Base-by-base conservation (phyloP, 2,797 vertebrate species). In the Typhlichthys subterraneus region DNA sequence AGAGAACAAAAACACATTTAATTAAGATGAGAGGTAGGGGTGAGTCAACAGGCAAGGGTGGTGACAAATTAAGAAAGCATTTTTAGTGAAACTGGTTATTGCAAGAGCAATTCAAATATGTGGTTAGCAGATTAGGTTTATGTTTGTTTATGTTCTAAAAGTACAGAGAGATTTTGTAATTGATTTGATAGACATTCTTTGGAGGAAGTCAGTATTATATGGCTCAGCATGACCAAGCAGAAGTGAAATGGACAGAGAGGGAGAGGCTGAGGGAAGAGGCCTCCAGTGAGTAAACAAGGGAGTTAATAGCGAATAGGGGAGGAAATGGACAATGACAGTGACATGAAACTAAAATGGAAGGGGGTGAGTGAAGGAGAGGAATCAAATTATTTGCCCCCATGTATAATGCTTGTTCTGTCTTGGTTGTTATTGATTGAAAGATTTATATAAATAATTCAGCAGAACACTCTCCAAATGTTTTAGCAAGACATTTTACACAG, bases 381-480 rank as follows among this genome's bases (percentile, higher is more conserved):
- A 89, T 89, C 81, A 61, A 58, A 75, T 77, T 83, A 83, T 88
- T 87, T 86, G 84, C 63, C 23, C 23, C 4, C 70, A 89, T 90
- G 74, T 83, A 85, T 88, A 84, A 87, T 87, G 85, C 73, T 79
- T 87, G 70, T 68, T 83, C 81, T 79, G 52, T 70, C 69, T 74
- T 63, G 45, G 73, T 71, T 76, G 80, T 85, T 89, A 90, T 90
- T 91, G 87, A 90, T 90, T 58, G 69, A 84, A 72, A 87, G 87
- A 86, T 87, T 82, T 86, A 58, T 78, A 78, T 92, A 81, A 91
- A 91, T 93, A 86, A 92, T 91, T 90, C 82, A 91, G 60, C 48
- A 56, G 73, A 80, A 63, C 73, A 75, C 58, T 85, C 67, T 73
- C 76, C 75, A 87, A 87, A 88, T 88, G 75, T 87, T 90, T 90